A percentile compares a stretch with the other conserved stretches of the same genome.
Conservation (phyloP, 2,888 invertebrate species). For the Parnassius glacialis region DNA sequence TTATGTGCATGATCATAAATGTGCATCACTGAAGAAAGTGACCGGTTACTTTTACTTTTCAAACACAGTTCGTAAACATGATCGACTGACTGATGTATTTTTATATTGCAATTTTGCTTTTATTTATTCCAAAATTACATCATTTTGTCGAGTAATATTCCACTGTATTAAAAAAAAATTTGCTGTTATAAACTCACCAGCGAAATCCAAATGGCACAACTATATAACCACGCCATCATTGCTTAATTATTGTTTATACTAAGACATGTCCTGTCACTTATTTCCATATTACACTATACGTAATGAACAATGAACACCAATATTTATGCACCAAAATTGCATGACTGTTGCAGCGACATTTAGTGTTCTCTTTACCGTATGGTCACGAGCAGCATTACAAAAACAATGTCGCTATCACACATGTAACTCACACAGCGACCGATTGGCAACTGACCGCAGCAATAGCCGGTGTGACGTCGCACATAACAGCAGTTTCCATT, state of each 20-base stretch:
- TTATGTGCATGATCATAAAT: conserved; percentile 27
- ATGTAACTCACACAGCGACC: conserved; percentile 41
- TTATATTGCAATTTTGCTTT: neutral
- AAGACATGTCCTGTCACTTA: conserved; percentile 18
- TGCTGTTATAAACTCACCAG: conserved; percentile 46
- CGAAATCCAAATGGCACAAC: conserved; percentile 48
- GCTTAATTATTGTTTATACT: conserved; percentile 27
- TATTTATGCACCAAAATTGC: conserved; percentile 19
- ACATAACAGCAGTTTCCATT: conserved; percentile 27
- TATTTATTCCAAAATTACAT: neutral
- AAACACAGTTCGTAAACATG: conserved; percentile 21
- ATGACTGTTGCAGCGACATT: conserved; percentile 2
- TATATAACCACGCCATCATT: conserved; percentile 54
- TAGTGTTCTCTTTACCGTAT: conserved; percentile 9
- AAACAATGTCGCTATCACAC: conserved; percentile 34
- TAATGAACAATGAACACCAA: conserved; percentile 38
- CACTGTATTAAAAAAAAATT: neutral
- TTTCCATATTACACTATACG: conserved; percentile 31
- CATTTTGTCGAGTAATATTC: neutral
- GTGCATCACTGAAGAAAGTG: conserved; percentile 40
- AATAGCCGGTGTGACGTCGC: conserved; percentile 23
- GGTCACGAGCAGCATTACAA: conserved; percentile 5
- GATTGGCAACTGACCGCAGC: conserved; percentile 46
- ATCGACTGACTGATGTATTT: neutral
- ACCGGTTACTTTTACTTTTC: conserved; percentile 49